Evolutionary conservation across 2,797 vertebrate species (phyloP), one percentile per base, ranked within the genome.

Genomic region (Champsocephalus gunnari): DNA sequence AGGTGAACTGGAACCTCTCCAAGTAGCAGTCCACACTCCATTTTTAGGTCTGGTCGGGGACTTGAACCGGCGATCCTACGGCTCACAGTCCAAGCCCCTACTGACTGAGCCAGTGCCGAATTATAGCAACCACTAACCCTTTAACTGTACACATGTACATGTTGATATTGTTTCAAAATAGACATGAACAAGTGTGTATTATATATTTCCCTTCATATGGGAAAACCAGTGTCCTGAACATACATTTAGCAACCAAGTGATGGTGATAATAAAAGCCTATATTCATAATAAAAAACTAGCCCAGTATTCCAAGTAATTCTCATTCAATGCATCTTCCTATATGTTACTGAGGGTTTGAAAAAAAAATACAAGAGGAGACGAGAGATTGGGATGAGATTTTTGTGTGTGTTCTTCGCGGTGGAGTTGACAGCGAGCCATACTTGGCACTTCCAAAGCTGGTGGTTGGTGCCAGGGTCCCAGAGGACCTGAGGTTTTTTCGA

Each of bases 371-470:
- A 43, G n/a, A 5, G 11, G 49, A 34, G 12, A 21, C 24, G 57
- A 61, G 24, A 55, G 60, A 65, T 28, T 10, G 9, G 9, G n/a
- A 9, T 44, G 57, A 67, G 54, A 50, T 78, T 53, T 28, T 44
- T 67, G 61, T 55, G 10, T 38, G 51, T 3, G 24, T 28, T 12
- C 34, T 12, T 49, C 55, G 14, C 58, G 60, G 38, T 16, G 24
- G 41, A 65, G 54, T 58, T 56, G 73, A 83, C 66, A 73, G 19
- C 65, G 69, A 82, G 74, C 65, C 77, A 54, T 75, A 47, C 24
- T 65, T 72, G 71, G 68, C 57, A 62, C 19, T 21, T 69, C 54
- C 28, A 57, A 69, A 32, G 28, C 65, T 54, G 16, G 24, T 49
- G 55, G 51, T 47, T 13, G 12, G 8, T 81, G 75, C 44, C 76